These are phyloP conservation scores for Myathropa florea DNA, from an alignment of 2,888 invertebrate species.

Conservation along the genomic window DNA sequence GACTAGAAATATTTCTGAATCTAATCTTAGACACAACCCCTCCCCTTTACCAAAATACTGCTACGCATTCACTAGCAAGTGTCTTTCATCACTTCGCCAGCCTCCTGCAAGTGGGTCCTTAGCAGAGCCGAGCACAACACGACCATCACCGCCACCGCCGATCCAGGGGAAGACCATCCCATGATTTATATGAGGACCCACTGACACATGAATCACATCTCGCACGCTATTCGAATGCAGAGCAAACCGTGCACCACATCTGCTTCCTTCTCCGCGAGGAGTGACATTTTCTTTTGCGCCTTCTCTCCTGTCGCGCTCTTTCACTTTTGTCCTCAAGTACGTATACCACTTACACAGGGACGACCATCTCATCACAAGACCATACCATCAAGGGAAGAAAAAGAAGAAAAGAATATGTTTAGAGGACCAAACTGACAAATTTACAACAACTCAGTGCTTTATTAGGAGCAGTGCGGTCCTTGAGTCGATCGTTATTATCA, in stretches of 20 bases:
- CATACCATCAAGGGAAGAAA: neutral
- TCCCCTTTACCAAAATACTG: slow-evolving; percentile 38
- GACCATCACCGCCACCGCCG: neutral
- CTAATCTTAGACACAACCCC: slow-evolving; percentile 56
- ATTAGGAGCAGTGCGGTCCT: slow-evolving; percentile 37
- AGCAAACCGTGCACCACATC: slow-evolving; percentile 58
- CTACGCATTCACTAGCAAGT: slow-evolving; percentile 55
- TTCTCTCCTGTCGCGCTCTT: slow-evolving; percentile 2
- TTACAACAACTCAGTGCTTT: slow-evolving; percentile 55
- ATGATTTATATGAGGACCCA: slow-evolving; percentile 56
- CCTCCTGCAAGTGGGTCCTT: slow-evolving; percentile 69
- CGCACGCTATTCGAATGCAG: slow-evolving; percentile 56
- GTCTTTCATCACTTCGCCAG: slow-evolving; percentile 66
- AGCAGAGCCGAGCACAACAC: slow-evolving; percentile 9
- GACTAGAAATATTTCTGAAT: slow-evolving; percentile 24
- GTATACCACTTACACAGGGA: slow-evolving; percentile 17
- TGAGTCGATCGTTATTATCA: slow-evolving; percentile 68
- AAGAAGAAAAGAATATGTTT: slow-evolving; percentile 14
- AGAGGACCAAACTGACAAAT: slow-evolving; percentile 66
- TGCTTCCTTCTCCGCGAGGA: slow-evolving; percentile 65
- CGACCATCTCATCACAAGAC: neutral
- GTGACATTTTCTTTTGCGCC: slow-evolving; percentile 52
- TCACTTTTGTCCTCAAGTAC: slow-evolving; percentile 37
- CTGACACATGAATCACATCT: slow-evolving; percentile 66
- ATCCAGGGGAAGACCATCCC: slow-evolving; percentile 54